phyloP scores from a whole-genome alignment of 92 coral and sea anemone species.

The Pocillopora meandrina region DNA sequence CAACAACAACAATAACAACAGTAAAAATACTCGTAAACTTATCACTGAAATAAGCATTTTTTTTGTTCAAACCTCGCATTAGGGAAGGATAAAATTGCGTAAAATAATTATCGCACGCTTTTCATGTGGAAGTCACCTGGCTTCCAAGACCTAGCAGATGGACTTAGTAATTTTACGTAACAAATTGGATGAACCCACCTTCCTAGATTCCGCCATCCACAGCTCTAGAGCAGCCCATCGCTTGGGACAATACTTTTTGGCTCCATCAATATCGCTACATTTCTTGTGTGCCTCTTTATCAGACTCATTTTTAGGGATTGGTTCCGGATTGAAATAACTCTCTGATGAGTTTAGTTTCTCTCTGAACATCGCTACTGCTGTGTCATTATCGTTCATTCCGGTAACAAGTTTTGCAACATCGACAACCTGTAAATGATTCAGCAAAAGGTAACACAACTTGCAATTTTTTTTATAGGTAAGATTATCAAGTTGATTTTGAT shows the following conservation, averaged over 20 bases:
- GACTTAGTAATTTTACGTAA: too few species aligned
- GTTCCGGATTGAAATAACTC: constrained; percentile 72
- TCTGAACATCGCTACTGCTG: constrained; percentile 67
- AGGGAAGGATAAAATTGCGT: too few species aligned
- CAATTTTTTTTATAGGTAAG: too few species aligned
- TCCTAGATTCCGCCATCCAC: constrained; percentile 74
- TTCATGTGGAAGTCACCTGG: too few species aligned
- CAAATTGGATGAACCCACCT: constrained; percentile 42
- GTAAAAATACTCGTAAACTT: too few species aligned
- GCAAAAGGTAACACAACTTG: background rate
- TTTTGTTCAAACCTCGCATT: too few species aligned
- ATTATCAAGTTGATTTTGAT: too few species aligned
- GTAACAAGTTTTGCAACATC: constrained; percentile 73
- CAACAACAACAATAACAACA: too few species aligned
- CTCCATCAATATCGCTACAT: constrained; percentile 72
- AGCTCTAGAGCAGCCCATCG: constrained; percentile 61
- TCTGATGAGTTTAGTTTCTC: constrained; percentile 55
- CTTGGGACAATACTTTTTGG: constrained; percentile 72
- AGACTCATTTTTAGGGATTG: constrained; percentile 78
- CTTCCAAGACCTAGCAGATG: too few species aligned
- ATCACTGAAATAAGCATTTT: too few species aligned
- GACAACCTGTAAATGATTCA: constrained; percentile 40
- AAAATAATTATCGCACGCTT: too few species aligned
- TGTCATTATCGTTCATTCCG: constrained; percentile 34
- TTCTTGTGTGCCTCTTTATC: constrained; percentile 60